Base-by-base conservation (phyloP, 1,140 invertebrate species). In the Pogonomyrmex californicus region DNA sequence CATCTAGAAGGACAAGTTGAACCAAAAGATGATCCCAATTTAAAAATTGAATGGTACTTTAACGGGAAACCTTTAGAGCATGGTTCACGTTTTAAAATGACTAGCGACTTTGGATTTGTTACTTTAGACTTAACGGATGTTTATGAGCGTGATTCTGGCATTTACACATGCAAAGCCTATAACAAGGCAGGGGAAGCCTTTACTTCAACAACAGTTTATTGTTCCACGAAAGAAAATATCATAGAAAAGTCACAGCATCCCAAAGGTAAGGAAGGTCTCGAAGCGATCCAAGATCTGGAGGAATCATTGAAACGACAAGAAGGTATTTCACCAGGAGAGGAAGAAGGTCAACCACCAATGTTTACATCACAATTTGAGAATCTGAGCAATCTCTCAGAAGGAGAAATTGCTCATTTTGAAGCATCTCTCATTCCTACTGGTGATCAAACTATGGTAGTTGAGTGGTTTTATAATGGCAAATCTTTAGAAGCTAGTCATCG, bases 401-500 rank as follows among this genome's bases (percentile, higher is more conserved):
- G 98, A 58, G 98, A 99, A 95, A 97, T 99, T 90, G 98, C 98
- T 91, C 98, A 99, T 93, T 99, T 99, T 93, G 99, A 99, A 95
- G 99, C 98, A 17, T 98, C 98, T 56, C 96, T 99, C 0, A 97
- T 98, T 62, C 99, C 99, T 12, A 97, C 98, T 71, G 98, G 98
- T 36, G 99, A 99, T 94, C 98, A 99, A 93, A 98, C 97, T 41
- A 99, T 99, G 99, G 97, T 97, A 41, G 98, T 99, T 41, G 98
- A 99, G 96, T 99, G 99, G 99, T 99, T 99, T 96, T 99, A 98
- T 92, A 99, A 99, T 94, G 98, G 97, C 51, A 97, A 99, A 94
- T 92, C 97, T 0, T 96, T 99, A 66, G 98, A 98, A 95, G 98
- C 98, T 36, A 98, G 98, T 95, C 98, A 98, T 94, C 97, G 98